Conservation (phyloP, 2,797 vertebrate genomes). For the Microhierax caerulescens region DNA sequence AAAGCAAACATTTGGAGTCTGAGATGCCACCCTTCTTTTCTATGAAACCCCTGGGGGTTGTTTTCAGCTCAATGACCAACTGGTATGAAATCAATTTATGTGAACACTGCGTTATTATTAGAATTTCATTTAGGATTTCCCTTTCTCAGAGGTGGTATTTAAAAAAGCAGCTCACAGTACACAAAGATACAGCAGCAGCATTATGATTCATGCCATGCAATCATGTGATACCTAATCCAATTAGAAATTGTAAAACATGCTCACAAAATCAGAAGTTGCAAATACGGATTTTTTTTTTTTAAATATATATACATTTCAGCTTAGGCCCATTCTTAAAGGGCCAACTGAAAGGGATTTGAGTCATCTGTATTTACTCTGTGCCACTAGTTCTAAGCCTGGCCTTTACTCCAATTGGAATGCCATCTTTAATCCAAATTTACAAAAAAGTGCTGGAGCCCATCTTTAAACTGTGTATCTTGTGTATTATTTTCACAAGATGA, state of each 20-base stretch:
- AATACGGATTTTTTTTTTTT: not conserved
- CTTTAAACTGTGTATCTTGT: not conserved
- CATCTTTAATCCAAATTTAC: not conserved
- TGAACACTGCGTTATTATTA: not conserved
- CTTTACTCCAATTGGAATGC: not conserved
- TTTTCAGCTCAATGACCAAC: not conserved
- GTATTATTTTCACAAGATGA: not conserved
- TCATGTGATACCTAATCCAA: slow-evolving; percentile 49
- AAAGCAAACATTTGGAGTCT: not conserved
- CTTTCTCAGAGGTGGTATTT: not conserved
- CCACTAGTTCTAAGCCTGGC: not conserved
- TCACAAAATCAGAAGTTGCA: slow-evolving; percentile 69
- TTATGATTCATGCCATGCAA: not conserved
- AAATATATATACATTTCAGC: not conserved
- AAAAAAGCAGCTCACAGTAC: not conserved
- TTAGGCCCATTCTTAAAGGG: not conserved
- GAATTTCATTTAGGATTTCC: not conserved
- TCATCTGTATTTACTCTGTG: not conserved
- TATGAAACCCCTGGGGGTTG: not conserved
- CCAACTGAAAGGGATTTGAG: not conserved
- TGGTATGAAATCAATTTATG: not conserved
- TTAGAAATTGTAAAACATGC: not conserved
- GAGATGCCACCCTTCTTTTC: not conserved
- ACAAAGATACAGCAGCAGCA: slow-evolving; percentile 33
- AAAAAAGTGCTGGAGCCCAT: not conserved